Evolutionary conservation across 1,140 invertebrate genomes (phyloP), one percentile per base, ranked within the genome.

Genomic region (Leptoteleia sp.): DNA sequence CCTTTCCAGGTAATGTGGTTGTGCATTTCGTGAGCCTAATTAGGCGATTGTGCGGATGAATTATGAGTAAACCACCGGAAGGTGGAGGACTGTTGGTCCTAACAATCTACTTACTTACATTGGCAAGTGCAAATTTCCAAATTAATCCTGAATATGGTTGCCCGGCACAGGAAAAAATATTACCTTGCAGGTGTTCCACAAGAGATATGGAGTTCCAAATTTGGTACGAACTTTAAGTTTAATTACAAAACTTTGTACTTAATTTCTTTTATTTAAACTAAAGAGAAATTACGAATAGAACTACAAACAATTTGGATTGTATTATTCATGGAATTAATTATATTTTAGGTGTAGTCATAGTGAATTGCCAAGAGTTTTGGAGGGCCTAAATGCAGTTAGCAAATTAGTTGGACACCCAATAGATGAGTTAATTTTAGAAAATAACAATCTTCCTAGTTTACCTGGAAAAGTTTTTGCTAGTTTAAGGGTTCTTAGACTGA

Each of bases 301-400:
- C n/a, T n/a, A n/a, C n/a, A n/a, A n/a, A n/a, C n/a, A n/a, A n/a
- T n/a, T n/a, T n/a, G n/a, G n/a, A n/a, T n/a, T n/a, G n/a, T n/a
- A n/a, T n/a, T n/a, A n/a, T n/a, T n/a, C n/a, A n/a, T n/a, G n/a
- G n/a, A n/a, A n/a, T n/a, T n/a, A n/a, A n/a, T n/a, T n/a, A n/a
- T n/a, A n/a, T n/a, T 31, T 22, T 25, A 96, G 95, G 95, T 96
- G 95, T 84, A 95, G 95, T 31, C 95, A 96, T 86, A 95, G 94
- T 89, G 95, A 96, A 78, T 88, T 96, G 54, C 91, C 92, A 0
- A 92, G 92, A 81, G 94, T 96, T 1, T 85, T 94, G 48, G 93
- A 93, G 78, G 94, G 94, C 5, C 84, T 96, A 6, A 93, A 94
- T 71, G 90, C 92, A 7, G 91, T 95, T 16, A 93, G 93, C 48